These are phyloP conservation scores for Bufotes viridis DNA, from an alignment of 2,797 vertebrate species.

Conservation along the genomic window DNA sequence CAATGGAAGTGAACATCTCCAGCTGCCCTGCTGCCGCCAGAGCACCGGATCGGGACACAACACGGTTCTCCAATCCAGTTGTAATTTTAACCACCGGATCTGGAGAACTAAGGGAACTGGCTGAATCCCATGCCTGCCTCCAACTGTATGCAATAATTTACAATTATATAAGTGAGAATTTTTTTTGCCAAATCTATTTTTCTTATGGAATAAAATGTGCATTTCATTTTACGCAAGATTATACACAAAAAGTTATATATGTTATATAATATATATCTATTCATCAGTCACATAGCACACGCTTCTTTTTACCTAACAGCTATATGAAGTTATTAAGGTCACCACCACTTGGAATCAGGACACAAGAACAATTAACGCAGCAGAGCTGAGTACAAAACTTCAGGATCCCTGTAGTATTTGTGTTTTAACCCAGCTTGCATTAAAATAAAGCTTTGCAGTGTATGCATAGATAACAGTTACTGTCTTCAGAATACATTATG, in stretches of 20 bases:
- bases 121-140: too few species aligned
- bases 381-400: background rate
- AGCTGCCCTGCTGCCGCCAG: too few species aligned
- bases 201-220: too few species aligned
- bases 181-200: too few species aligned
- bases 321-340: constrained; percentile 34
- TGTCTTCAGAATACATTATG: too few species aligned
- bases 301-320: background rate
- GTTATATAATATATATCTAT: background rate
- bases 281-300: background rate
- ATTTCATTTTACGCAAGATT: background rate
- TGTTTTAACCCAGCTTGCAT: constrained; percentile 4
- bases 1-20: too few species aligned
- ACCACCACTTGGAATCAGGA: constrained; percentile 17
- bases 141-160: too few species aligned
- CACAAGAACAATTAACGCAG: constrained; percentile 35
- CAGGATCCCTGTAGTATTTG: background rate
- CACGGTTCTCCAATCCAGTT: too few species aligned
- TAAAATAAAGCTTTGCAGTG: constrained; percentile 10
- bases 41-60: too few species aligned
- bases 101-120: too few species aligned
- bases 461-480: background rate
- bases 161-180: too few species aligned
- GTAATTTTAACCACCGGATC: too few species aligned
- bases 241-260: background rate